Evolutionary conservation across 2,797 vertebrate genomes (phyloP).

Genomic region (Natrix natrix): DNA sequence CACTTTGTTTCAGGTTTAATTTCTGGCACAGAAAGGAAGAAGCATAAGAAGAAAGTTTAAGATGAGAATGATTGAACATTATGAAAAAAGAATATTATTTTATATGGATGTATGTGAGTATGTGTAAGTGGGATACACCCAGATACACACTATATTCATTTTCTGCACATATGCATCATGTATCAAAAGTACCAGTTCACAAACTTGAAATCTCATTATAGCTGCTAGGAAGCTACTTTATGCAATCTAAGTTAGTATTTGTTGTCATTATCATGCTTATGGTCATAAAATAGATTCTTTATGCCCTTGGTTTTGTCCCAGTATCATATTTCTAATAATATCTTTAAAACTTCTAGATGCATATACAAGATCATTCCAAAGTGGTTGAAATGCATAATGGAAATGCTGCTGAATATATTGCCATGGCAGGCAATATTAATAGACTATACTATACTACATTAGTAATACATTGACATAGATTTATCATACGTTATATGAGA

Average conservation of each 20-base stretch:
- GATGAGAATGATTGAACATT: conserved; percentile 1
- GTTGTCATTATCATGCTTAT: neutral
- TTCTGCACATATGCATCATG: neutral
- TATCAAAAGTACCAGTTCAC: neutral
- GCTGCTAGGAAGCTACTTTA: neutral
- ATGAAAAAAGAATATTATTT: neutral
- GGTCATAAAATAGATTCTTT: neutral
- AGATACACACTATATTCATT: neutral
- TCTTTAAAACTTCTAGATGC: neutral
- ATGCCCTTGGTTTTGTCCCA: neutral
- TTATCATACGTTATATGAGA: neutral
- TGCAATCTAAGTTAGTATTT: neutral
- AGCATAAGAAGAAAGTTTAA: neutral
- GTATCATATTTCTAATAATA: neutral
- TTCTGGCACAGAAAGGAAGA: neutral
- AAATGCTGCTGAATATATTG: neutral
- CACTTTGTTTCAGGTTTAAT: neutral
- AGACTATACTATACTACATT: neutral
- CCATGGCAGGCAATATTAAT: neutral
- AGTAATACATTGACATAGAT: neutral
- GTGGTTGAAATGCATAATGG: neutral
- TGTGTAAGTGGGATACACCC: neutral
- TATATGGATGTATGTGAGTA: neutral
- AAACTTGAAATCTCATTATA: neutral
- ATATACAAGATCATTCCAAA: neutral